Percentiles rank a stretch among this genome's conserved stretches.
These are phyloP conservation scores for Ambastaia sidthimunki DNA, from an alignment of 2,797 vertebrate species.

Conservation along the genomic window DNA sequence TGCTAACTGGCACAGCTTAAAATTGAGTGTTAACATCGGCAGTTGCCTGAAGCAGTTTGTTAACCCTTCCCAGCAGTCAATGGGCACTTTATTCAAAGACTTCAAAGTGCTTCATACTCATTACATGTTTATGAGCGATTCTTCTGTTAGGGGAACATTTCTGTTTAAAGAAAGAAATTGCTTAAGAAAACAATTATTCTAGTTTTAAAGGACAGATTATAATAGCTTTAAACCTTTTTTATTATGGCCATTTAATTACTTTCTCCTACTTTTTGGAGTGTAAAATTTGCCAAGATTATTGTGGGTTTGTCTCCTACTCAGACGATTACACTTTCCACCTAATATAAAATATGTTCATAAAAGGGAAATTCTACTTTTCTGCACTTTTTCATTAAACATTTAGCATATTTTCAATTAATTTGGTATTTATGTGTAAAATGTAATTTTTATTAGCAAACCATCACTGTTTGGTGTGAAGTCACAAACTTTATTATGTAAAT, in stretches of 20 bases:
- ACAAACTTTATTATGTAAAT: not conserved
- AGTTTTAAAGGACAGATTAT: not conserved
- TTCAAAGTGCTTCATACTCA: conserved; percentile 24
- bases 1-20: conserved; percentile 33
- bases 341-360: not conserved
- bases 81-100: conserved; percentile 36
- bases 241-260: too few relatives aligned
- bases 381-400: not conserved
- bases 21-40: conserved; percentile 22
- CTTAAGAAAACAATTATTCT: not conserved
- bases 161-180: not conserved
- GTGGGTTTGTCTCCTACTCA: not conserved
- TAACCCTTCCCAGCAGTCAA: conserved; percentile 23
- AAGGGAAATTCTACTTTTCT: not conserved
- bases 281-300: not conserved
- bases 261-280: too few relatives aligned
- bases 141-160: not conserved
- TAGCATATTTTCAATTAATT: not conserved
- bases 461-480: not conserved
- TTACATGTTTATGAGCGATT: conserved; percentile 12
- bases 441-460: not conserved
- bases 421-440: not conserved
- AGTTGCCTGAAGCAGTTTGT: conserved; percentile 23
- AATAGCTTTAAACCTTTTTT: not conserved
- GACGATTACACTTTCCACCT: not conserved